phyloP scores from a whole-genome alignment of 2,888 invertebrate species.

The Brachycybe producta region DNA sequence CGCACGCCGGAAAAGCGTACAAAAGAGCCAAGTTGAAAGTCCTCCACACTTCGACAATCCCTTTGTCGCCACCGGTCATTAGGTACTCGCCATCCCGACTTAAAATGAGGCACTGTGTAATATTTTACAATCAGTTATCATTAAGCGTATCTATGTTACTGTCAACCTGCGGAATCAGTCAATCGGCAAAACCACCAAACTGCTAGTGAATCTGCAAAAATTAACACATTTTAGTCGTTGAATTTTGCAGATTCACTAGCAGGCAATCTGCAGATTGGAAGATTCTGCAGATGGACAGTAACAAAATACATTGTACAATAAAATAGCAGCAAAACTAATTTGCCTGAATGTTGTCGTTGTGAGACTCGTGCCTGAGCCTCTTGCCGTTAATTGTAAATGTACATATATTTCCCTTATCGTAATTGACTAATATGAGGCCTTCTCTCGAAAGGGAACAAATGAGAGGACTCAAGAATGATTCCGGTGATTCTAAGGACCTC shows the following conservation, averaged over 20 bases:
- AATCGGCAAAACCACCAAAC: too few species aligned
- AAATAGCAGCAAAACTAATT: slow-evolving; percentile 23
- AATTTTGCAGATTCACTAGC: too few species aligned
- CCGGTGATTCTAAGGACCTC: slow-evolving; percentile 72
- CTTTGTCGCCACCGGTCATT: slow-evolving; percentile 92
- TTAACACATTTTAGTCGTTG: too few species aligned
- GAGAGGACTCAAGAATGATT: slow-evolving; percentile 59
- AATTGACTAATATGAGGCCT: slow-evolving; percentile 88
- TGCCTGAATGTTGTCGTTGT: slow-evolving; percentile 90
- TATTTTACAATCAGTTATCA: neutral
- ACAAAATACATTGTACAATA: neutral
- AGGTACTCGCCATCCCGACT: slow-evolving; percentile 98
- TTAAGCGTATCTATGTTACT: too few species aligned
- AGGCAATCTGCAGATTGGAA: too few species aligned
- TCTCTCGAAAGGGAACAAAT: slow-evolving; percentile 90
- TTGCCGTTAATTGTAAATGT: slow-evolving; percentile 92
- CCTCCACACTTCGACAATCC: slow-evolving; percentile 96
- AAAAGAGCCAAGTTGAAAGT: slow-evolving; percentile 92
- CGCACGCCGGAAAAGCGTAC: slow-evolving; percentile 95
- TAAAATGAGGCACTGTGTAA: slow-evolving; percentile 48
- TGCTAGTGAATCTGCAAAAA: too few species aligned
- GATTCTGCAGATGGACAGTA: too few species aligned
- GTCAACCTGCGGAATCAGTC: too few species aligned
- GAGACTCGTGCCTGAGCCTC: slow-evolving; percentile 73
- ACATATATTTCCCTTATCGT: slow-evolving; percentile 80